Evolutionary conservation across 2,113 vertebrate genomes (phyloP), one percentile per base, ranked within the genome.

Genomic region (Formicarius rufipectus): DNA sequence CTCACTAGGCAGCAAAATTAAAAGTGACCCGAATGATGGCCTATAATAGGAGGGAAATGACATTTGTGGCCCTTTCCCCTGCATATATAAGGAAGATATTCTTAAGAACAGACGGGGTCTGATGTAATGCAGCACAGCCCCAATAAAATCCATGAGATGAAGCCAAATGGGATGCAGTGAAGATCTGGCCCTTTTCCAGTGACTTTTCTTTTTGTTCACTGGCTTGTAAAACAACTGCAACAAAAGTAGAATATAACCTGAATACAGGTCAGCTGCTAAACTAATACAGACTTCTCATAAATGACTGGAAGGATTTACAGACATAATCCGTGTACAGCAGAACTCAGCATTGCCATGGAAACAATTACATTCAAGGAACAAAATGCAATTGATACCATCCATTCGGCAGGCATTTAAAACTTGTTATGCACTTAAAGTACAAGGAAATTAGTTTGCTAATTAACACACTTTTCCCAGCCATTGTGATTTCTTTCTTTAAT

Each of bases 381-480:
- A 97, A 92, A 74, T 4, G 2, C 58, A 93, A 90, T 56, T 95
- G 81, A 91, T 86, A 82, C 33, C 75, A 85, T 66, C 76, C 76
- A 88, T 93, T 96, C 21, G 1, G 67, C 95, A 97, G 69, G 93
- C 91, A 94, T 91, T 97, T 94, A 78, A 93, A 86, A 92, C 93
- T 71, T 91, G 76, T 91, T 92, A 94, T 89, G 71, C 79, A 74
- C 88, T 95, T 90, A 79, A 87, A 89, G 62, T 66, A 93, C 75
- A 93, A 94, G 78, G 87, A 47, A 93, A 96, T 87, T 84, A 86
- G 94, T 95, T 96, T 94, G 55, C 88, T 96, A 94, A 95, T 95
- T 97, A 96, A 92, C 89, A 94, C 69, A 73, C 62, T 79, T 30
- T 91, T 96, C 50, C 55, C 50, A 90, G 62, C 45, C 95, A 72